Base-by-base conservation (phyloP, 2,888 invertebrate species). In the Cephus spinipes region DNA sequence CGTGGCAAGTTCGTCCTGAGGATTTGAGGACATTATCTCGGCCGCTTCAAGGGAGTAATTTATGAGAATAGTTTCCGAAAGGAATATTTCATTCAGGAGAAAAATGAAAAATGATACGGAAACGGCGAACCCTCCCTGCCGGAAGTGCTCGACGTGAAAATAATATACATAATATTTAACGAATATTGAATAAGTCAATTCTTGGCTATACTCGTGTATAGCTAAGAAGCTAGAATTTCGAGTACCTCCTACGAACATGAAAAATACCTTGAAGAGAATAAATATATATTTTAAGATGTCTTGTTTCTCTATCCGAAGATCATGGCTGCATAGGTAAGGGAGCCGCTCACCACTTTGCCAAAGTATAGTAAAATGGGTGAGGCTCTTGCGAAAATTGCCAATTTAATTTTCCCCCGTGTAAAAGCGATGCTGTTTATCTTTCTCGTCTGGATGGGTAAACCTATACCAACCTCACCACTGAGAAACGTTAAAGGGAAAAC, bases 1-100 rank as follows among this genome's bases (percentile, higher is more conserved):
- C 83, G 85, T 81, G 79, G 83, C 82, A 88, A 89, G 87, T 89
- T 89, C 82, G 83, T 83, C 83, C 82, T 80, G 87, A 81, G 86
- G 85, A 88, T 88, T 89, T 85, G 88, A 88, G 82, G 86, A 89
- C 87, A 87, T 86, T 89, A 89, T 89, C 87, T 88, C 85, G 82
- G 1, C 83, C 83, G 86, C 84, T 84, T 81, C 76, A 78, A 76
- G 75, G 77, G 74, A 77, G 84, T 85, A 86, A 88, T 88, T 88
- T 86, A 88, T 87, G 84, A 83, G 82, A 83, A 71, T 86, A 88
- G 86, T 88, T 87, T 86, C 82, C 73, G 80, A 79, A 81, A 69
- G 78, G 79, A 84, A 85, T 84, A 84, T 82, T 84, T 81, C 81
- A 73, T 77, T 74, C 69, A 68, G 74, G 34, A 15, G 71, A 1